A percentile compares a stretch with the other conserved stretches of the same genome.
phyloP scores from a whole-genome alignment of 1,140 invertebrate species.

The Panagrolaimus sp. region DNA sequence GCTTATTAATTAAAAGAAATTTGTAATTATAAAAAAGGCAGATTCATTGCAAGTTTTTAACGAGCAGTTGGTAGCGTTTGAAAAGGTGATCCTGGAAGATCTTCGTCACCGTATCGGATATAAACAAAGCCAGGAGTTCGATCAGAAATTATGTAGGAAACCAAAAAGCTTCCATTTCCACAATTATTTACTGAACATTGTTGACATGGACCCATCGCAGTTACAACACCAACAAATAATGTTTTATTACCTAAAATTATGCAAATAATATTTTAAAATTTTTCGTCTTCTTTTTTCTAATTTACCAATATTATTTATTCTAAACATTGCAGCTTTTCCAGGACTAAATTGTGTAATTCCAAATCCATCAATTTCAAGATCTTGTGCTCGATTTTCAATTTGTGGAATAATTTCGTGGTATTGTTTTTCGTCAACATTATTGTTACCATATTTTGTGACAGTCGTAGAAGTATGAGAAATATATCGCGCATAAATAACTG shows the following conservation, averaged over 20 bases:
- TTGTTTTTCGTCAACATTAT: not conserved
- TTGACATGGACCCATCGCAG: slow-evolving; percentile 70
- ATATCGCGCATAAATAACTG: slow-evolving; percentile 5
- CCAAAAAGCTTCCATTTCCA: slow-evolving; percentile 73
- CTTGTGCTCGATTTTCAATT: not conserved
- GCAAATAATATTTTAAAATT: not conserved
- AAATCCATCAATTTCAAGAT: slow-evolving; percentile 3
- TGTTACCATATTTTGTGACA: not conserved
- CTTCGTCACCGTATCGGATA: slow-evolving; percentile 14
- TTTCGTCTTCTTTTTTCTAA: not conserved
- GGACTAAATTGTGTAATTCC: slow-evolving; percentile 5
- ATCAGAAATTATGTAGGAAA: slow-evolving; percentile 18
- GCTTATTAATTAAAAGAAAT: no score
- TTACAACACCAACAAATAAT: slow-evolving; percentile 8
- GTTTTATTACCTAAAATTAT: slow-evolving; percentile 4
- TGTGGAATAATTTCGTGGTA: not conserved
- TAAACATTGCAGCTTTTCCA: slow-evolving; percentile 12
- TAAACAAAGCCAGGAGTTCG: slow-evolving; percentile 10
- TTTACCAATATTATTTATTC: slow-evolving; percentile 8
- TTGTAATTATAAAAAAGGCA: no score
- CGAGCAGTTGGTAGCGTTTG: slow-evolving; percentile 6
- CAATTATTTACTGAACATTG: slow-evolving; percentile 87
- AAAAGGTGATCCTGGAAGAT: slow-evolving; percentile 16
- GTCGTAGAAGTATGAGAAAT: not conserved
- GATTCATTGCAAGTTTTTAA: not conserved